A percentile compares a stretch with the other conserved stretches of the same genome.
Evolutionary conservation across 64 coral and sea anemone genomes (phyloP).

Genomic region (Anthopleura sola): DNA sequence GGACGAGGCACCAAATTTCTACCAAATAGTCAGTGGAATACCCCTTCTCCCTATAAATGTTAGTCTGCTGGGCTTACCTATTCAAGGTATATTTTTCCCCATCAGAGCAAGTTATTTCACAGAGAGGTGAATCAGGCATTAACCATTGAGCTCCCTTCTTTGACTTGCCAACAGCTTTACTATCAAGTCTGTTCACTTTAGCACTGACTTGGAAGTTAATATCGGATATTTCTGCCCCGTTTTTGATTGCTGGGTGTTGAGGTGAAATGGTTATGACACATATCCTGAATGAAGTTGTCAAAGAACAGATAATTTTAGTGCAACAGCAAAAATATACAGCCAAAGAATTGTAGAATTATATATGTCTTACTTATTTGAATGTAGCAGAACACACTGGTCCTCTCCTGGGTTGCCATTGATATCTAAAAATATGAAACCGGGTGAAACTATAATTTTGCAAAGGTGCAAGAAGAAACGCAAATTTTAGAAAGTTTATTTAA

Average conservation of each 20-base stretch:
- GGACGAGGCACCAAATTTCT: too few relatives aligned
- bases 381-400: slow-evolving; percentile 94
- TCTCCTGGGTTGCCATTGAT: slow-evolving; percentile 55
- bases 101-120: slow-evolving; percentile 66
- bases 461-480: not conserved
- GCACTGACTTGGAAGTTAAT: slow-evolving; percentile 87
- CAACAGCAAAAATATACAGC: too few relatives aligned
- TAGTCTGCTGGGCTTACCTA: slow-evolving; percentile 71
- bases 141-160: slow-evolving; percentile 85
- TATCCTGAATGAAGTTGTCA: slow-evolving; percentile 41
- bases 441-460: not conserved
- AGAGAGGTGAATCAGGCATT: slow-evolving; percentile 53
- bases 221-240: slow-evolving; percentile 47
- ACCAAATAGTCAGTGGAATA: too few relatives aligned
- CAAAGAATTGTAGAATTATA: not conserved
- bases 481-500: not conserved
- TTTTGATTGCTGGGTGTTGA: slow-evolving; percentile 66
- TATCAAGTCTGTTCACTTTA: slow-evolving; percentile 87
- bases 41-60: too few relatives aligned
- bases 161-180: slow-evolving; percentile 88
- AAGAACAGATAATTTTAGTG: too few relatives aligned
- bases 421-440: slow-evolving; percentile 34
- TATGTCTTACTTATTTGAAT: slow-evolving; percentile 95
- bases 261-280: slow-evolving; percentile 86
- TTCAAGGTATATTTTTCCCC: slow-evolving; percentile 73